phyloP scores from a whole-genome alignment of 2,797 vertebrate genomes.

The Mus spretus region DNA sequence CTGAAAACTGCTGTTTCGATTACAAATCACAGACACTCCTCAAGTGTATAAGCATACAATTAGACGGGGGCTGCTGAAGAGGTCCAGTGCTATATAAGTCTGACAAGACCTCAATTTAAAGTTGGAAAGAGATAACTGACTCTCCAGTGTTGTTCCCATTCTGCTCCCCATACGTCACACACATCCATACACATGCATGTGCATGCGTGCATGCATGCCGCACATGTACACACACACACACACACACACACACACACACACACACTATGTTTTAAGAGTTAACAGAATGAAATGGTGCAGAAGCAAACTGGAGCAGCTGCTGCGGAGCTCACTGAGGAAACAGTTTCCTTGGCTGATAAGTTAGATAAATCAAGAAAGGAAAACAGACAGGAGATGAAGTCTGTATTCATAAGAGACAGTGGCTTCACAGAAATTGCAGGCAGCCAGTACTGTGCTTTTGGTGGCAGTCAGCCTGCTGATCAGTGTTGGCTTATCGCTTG shows the following conservation, averaged over 20 bases:
- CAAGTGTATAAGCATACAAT: neutral
- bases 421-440: neutral
- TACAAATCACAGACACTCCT: slow-evolving; percentile 23
- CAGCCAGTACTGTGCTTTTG: neutral
- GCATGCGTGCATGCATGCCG: fast-evolving
- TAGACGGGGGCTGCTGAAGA: neutral
- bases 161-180: neutral
- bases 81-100: neutral
- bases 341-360: neutral
- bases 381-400: neutral
- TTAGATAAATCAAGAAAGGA: neutral
- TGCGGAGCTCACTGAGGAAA: neutral
- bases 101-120: neutral
- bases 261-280: neutral
- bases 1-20: neutral
- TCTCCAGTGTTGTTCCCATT: neutral
- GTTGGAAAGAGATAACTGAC: neutral
- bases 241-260: neutral
- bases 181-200: too few relatives aligned
- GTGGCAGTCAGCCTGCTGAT: neutral
- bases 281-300: neutral
- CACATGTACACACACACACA: neutral
- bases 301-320: neutral
- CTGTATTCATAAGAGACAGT: neutral
- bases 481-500: neutral